Percentiles rank a stretch among this genome's conserved stretches.
phyloP scores from a whole-genome alignment of 2,797 vertebrate genomes.

The Anguilla obscura region DNA sequence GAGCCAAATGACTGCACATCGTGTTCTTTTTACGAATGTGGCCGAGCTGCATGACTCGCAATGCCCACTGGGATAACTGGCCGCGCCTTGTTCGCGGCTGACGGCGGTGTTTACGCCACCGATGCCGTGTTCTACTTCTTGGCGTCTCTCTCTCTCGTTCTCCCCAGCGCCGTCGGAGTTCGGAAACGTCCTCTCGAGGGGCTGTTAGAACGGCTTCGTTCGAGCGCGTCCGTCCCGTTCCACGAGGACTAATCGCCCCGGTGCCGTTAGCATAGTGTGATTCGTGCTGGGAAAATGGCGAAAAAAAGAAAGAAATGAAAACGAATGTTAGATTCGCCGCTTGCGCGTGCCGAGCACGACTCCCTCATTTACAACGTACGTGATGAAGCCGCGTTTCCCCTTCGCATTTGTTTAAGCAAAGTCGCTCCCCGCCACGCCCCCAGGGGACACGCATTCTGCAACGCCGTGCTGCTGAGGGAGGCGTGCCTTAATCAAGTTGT shows the following conservation, averaged over 20 bases:
- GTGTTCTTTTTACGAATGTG: background rate
- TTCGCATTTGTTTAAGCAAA: background rate
- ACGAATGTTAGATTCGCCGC: background rate
- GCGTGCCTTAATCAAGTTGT: conserved; percentile 32
- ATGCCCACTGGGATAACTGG: background rate
- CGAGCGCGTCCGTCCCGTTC: conserved; percentile 38
- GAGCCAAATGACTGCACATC: background rate
- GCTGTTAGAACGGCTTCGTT: conserved; percentile 27
- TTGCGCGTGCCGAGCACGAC: conserved; percentile 26
- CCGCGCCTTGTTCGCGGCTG: background rate
- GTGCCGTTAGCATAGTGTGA: conserved; percentile 49
- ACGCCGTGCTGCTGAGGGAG: background rate
- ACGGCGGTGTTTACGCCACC: background rate
- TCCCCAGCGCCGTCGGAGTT: background rate
- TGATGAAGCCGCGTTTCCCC: conserved; percentile 29
- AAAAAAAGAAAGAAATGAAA: background rate
- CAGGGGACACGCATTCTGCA: background rate
- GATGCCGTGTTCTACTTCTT: background rate
- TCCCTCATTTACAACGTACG: conserved; percentile 40
- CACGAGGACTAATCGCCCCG: conserved; percentile 52
- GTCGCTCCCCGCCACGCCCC: background rate
- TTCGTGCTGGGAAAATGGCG: conserved; percentile 42
- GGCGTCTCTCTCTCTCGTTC: background rate
- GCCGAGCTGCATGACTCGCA: background rate
- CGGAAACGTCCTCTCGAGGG: conserved; percentile 33